These are phyloP conservation scores for Montipora capricornis DNA, from an alignment of 64 coral and sea anemone species.

Conservation along the genomic window DNA sequence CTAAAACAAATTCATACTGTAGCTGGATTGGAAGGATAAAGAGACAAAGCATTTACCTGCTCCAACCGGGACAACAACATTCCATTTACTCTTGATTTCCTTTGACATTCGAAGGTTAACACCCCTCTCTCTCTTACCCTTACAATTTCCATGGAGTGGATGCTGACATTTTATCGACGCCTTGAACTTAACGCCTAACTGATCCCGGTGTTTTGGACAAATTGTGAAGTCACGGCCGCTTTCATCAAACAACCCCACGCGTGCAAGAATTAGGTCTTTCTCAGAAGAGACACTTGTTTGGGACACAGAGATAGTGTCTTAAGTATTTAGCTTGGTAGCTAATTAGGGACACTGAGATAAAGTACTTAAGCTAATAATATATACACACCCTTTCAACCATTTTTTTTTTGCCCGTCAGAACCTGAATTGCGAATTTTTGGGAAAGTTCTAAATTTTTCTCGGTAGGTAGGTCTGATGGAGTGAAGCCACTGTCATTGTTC, in stretches of 20 bases:
- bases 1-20: not conserved
- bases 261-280: constrained; percentile 17
- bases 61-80: not conserved
- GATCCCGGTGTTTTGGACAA: constrained; percentile 19
- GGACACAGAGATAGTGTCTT: not conserved
- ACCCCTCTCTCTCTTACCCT: not conserved
- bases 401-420: too few species aligned
- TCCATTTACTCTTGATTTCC: not conserved
- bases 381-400: too few species aligned
- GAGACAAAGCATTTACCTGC: not conserved
- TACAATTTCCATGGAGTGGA: not conserved
- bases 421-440: too few species aligned
- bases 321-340: too few species aligned
- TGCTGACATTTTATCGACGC: constrained; percentile 9
- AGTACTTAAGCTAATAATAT: too few species aligned
- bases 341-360: too few species aligned
- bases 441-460: too few species aligned
- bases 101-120: not conserved
- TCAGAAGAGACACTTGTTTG: constrained; percentile 9
- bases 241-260: constrained; percentile 28
- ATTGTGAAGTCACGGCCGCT: constrained; percentile 7
- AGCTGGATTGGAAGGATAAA: not conserved
- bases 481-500: too few species aligned
- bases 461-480: too few species aligned
- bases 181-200: not conserved